A percentile compares a stretch with the other conserved stretches of the same genome.
Evolutionary conservation across 2,888 invertebrate genomes (phyloP).

Genomic region (Acanthoscelides obtectus): DNA sequence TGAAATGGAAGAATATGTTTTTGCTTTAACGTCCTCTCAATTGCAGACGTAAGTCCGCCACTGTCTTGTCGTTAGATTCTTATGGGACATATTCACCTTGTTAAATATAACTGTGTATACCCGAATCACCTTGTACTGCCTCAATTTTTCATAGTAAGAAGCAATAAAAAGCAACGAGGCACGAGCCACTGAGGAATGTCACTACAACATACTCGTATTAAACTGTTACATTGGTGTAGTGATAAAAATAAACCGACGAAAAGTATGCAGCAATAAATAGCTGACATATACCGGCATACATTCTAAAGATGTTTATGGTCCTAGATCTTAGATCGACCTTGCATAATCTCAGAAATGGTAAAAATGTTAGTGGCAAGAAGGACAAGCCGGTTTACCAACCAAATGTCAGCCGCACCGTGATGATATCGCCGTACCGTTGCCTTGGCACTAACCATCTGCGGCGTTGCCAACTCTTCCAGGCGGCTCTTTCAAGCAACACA

Average conservation of each 20-base stretch:
- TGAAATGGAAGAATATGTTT: no score
- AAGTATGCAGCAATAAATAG: conserved; percentile 1
- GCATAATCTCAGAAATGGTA: conserved; percentile 24
- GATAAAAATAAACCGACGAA: not conserved
- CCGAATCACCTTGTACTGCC: not conserved
- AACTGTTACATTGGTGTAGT: not conserved
- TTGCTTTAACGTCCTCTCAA: no score
- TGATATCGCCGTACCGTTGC: conserved; percentile 13
- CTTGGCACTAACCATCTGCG: conserved; percentile 12
- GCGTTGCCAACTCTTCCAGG: not conserved
- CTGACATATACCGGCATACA: conserved; percentile 2
- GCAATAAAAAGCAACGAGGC: not conserved
- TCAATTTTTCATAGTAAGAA: not conserved
- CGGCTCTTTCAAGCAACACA: not conserved
- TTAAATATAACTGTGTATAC: not conserved
- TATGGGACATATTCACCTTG: not conserved
- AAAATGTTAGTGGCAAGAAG: conserved; percentile 18
- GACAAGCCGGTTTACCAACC: conserved; percentile 9
- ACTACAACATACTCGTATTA: not conserved
- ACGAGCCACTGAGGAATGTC: not conserved
- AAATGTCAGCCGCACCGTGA: conserved; percentile 15
- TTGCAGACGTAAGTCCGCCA: no score
- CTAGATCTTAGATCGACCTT: conserved; percentile 19
- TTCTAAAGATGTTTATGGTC: conserved; percentile 22
- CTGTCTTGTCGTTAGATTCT: not conserved